These are phyloP conservation scores for Eumacrocentrus americanus DNA, from an alignment of 2,888 invertebrate species.

Conservation along the genomic window DNA sequence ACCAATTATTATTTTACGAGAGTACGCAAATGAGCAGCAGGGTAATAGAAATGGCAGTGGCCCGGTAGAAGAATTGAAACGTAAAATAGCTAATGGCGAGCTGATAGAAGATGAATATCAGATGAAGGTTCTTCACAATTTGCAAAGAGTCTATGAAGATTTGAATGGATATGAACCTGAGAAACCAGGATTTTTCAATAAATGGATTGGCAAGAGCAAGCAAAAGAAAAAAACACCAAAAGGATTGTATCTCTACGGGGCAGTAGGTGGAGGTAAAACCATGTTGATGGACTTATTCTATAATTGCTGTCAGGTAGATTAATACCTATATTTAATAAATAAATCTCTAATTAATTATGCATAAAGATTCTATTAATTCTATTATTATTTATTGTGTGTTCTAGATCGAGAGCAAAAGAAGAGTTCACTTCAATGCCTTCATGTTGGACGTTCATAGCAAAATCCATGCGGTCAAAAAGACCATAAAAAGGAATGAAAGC, in stretches of 20 bases:
- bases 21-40: not conserved
- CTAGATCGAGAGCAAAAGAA: conserved; percentile 72
- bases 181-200: conserved; percentile 60
- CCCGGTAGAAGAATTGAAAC: conserved; percentile 66
- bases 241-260: conserved; percentile 88
- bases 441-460: conserved; percentile 94
- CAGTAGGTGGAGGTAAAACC: conserved; percentile 96
- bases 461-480: conserved; percentile 84
- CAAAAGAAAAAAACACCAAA: conserved; percentile 66
- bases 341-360: no score
- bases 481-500: conserved; percentile 62
- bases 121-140: conserved; percentile 69
- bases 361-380: no score
- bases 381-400: not conserved
- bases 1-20: conserved; percentile 3
- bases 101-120: conserved; percentile 77
- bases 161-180: conserved; percentile 68
- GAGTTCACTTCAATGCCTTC: conserved; percentile 97
- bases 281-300: conserved; percentile 99
- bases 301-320: conserved; percentile 70
- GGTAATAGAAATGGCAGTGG: no score
- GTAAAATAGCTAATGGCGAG: conserved; percentile 68
- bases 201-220: conserved; percentile 60
- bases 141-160: conserved; percentile 74
- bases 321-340: no score